Evolutionary conservation across 1,140 invertebrate species (phyloP).

Genomic region (Plodia interpunctella): DNA sequence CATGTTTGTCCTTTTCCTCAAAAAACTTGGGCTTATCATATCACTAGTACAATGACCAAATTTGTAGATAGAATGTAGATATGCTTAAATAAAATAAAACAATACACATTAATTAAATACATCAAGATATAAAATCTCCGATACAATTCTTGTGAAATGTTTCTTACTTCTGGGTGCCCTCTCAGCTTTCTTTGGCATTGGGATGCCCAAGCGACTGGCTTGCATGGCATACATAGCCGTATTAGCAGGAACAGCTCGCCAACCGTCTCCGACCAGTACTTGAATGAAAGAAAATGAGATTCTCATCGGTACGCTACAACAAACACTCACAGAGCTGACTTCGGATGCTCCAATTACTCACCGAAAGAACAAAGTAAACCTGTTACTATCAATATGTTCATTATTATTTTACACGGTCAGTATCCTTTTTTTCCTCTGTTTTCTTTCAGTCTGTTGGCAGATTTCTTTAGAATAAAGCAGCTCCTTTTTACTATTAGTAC

Average conservation of each 20-base stretch:
- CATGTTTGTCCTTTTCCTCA: slow-evolving; percentile 17
- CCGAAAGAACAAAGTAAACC: background rate
- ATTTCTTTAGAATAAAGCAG: too few relatives aligned
- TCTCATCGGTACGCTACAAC: too few relatives aligned
- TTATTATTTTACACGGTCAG: too few relatives aligned
- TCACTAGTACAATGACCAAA: slow-evolving; percentile 43
- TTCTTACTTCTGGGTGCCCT: slow-evolving; percentile 34
- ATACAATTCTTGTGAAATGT: background rate
- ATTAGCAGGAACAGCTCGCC: slow-evolving; percentile 48
- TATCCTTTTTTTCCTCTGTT: too few relatives aligned
- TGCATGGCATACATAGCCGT: slow-evolving; percentile 38
- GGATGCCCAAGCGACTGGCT: background rate
- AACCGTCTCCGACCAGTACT: slow-evolving; percentile 15
- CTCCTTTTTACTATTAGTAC: too few relatives aligned
- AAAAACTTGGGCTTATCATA: slow-evolving; percentile 7
- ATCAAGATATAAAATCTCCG: too few relatives aligned
- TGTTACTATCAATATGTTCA: background rate
- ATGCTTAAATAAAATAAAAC: slow-evolving; percentile 26
- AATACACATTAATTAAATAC: too few relatives aligned
- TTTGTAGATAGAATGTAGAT: slow-evolving; percentile 41
- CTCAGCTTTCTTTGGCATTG: slow-evolving; percentile 19
- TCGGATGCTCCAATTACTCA: too few relatives aligned
- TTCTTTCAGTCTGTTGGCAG: too few relatives aligned
- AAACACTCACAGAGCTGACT: too few relatives aligned
- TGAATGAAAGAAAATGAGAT: background rate